Evolutionary conservation across 1,140 invertebrate species (phyloP), one percentile per base, ranked within the genome.

Genomic region (Drosophila subpulchrella): DNA sequence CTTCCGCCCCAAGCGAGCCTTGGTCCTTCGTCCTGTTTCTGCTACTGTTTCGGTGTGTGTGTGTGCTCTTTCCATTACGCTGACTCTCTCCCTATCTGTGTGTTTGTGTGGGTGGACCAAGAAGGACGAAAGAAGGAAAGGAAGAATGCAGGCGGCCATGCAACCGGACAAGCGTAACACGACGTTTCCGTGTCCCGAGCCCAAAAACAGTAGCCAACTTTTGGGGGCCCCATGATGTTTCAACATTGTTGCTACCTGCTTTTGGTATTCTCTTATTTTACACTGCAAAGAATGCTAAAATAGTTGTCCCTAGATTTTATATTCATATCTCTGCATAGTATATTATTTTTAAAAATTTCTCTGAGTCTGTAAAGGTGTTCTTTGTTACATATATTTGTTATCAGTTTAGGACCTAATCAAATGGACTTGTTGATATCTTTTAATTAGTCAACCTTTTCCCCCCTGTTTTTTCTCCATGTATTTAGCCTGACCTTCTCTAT

Each of bases 121-220:
- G 38, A 41, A 44, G 32, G 38, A 68, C 24, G 34, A 27, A 41
- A 60, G 46, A 46, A 65, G 59, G 30, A 53, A 50, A 75, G 66
- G 63, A 61, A 66, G 55, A 72, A 76, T 66, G 71, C 76, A 83
- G 79, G 60, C 79, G 73, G 75, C 75, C 83, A 59, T 83, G 76
- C 83, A 75, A 55, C 61, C 58, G 83, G 83, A 86, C 84, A 88
- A 83, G 79, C 83, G 84, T 89, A 89, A 88, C 83, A 88, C 78
- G 83, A 83, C 84, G 76, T 74, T 83, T 88, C 84, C 84, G 80
- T 83, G 79, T 78, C 62, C 66, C 11, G 62, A 51, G 24, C 74
- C 62, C 53, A 54, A 68, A 60, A 77, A 67, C 74, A 71, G 50
- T 53, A 46, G 82, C 74, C 61, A 82, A 88, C 75, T 85, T 88